These are phyloP conservation scores for Drosophila yakuba DNA, from an alignment of 1,140 invertebrate genomes.

Conservation along the genomic window DNA sequence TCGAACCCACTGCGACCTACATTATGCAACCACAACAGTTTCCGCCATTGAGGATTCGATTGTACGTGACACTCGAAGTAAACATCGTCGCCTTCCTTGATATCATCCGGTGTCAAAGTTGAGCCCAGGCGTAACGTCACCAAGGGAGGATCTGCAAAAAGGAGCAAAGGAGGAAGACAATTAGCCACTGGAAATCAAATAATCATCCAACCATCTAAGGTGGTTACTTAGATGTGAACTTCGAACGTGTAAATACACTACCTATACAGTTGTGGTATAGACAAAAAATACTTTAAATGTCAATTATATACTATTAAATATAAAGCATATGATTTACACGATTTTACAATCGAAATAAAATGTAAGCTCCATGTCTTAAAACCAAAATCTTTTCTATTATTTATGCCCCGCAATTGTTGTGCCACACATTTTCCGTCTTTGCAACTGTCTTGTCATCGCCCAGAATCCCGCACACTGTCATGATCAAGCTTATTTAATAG, in stretches of 20 bases:
- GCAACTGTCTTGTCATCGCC: constrained; percentile 18
- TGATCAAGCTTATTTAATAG: constrained; percentile 72
- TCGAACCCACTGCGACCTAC: constrained; percentile 86
- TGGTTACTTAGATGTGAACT: background rate
- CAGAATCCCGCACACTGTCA: constrained; percentile 14
- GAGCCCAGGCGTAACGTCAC: constrained; percentile 92
- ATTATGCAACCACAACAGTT: constrained; percentile 94
- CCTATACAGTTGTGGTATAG: too few species aligned
- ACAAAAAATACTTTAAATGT: too few species aligned
- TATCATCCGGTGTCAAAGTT: constrained; percentile 93
- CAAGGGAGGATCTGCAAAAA: constrained; percentile 92
- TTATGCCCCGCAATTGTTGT: background rate
- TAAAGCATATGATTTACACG: too few species aligned
- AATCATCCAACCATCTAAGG: background rate
- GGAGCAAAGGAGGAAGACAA: constrained; percentile 14
- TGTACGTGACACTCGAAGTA: constrained; percentile 96
- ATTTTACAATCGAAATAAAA: too few species aligned
- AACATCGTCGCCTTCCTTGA: constrained; percentile 96
- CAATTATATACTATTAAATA: too few species aligned
- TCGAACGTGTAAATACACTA: too few species aligned
- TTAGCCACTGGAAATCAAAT: constrained; percentile 4
- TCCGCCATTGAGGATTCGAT: constrained; percentile 93
- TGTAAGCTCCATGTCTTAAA: background rate
- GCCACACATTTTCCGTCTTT: background rate
- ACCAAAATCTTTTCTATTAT: background rate